Base-by-base conservation (phyloP, 2,888 invertebrate genomes). In the Temnothorax unifasciatus region DNA sequence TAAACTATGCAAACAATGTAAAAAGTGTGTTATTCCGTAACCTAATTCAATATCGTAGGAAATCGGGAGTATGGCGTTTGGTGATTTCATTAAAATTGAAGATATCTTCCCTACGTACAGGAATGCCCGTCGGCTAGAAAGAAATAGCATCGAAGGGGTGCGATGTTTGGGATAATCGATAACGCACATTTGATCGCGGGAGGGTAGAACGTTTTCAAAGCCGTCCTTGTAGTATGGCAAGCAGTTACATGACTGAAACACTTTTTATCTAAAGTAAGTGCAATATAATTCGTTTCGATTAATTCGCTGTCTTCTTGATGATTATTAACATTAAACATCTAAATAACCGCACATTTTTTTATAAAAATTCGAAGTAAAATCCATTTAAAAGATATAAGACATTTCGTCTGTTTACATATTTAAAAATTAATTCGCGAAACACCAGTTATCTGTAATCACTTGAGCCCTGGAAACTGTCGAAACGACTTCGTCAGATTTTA, bases 81-180 rank as follows among this genome's bases (percentile, higher is more conserved):
- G 50, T 66, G 50, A 76, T 75, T 75, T 75, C 50, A 76, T 76
- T 76, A 68, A 77, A 77, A 68, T 69, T 54, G 54, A 68, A 77
- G 52, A 76, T 54, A 54, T n/a, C 52, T 18, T 52, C 52, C 64
- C 66, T 76, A 54, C 66, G 57, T 74, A 57, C 71, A 86, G 86
- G 89, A 89, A 89, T 89, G 86, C 50, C 83, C 83, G 77, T 86
- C 54, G 66, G 84, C 57, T 73, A 81, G 75, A 73, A 66, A 71
- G 44, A 84, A 83, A 82, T 86, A 87, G 41, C 81, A 57, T 76
- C 82, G 69, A 74, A 77, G 85, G 89, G 86, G 73, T 44, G 81
- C 76, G 59, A 52, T 44, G 74, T 81, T 86, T 50, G 77, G 81
- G 81, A 84, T 90, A 90, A 90, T 90, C 89, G 86, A 89, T 89